Conservation (phyloP, 37 sponge, comb jelly and placozoan species). For the Aplysina aerophoba region DNA sequence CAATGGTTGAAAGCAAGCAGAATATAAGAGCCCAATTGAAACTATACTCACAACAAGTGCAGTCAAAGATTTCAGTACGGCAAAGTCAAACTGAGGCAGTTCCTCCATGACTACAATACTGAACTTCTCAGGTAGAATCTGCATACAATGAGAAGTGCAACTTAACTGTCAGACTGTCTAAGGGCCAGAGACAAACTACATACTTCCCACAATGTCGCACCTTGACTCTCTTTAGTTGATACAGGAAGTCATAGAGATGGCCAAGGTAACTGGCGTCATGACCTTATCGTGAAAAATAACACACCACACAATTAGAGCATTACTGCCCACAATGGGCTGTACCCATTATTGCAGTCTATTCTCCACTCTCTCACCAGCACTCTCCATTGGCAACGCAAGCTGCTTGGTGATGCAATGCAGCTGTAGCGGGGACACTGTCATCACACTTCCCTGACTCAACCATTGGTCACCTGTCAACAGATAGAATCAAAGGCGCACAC, state of each 20-base stretch:
- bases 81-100: slow-evolving; percentile 48
- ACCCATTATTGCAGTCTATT: neutral
- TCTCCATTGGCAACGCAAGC: slow-evolving; percentile 50
- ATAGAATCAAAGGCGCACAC: neutral
- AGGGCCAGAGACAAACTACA: neutral
- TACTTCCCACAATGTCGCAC: neutral
- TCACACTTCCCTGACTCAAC: slow-evolving; percentile 43
- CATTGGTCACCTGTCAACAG: slow-evolving; percentile 43
- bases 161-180: neutral
- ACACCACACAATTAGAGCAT: neutral
- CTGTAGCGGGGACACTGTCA: slow-evolving; percentile 65
- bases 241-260: slow-evolving; percentile 77
- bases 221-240: slow-evolving; percentile 68
- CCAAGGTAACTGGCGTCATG: slow-evolving; percentile 58
- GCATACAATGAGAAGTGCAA: neutral
- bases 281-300: neutral
- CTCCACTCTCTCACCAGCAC: neutral
- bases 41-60: slow-evolving; percentile 40
- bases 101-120: neutral
- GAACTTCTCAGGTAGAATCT: neutral
- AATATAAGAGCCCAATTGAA: no score
- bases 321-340: neutral
- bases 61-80: slow-evolving; percentile 43
- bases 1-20: no score
- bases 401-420: slow-evolving; percentile 66